Conservation (phyloP, 2,113 vertebrate species). For the Ctenomys sociabilis region DNA sequence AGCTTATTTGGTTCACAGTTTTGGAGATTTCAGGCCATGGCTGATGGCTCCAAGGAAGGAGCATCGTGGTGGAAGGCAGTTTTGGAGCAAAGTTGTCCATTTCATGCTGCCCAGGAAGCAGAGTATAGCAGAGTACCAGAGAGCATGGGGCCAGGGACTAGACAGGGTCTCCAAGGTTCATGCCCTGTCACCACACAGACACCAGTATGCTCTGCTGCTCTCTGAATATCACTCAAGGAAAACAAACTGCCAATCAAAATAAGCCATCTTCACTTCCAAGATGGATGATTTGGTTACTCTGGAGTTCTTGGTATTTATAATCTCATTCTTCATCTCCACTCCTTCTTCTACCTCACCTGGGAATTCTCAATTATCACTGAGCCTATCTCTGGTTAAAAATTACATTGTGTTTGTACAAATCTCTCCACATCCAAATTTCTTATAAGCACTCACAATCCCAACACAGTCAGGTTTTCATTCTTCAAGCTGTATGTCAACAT, state of each 20-base stretch:
- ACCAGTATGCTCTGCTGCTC: too few species aligned
- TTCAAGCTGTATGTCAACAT: neutral
- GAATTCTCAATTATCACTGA: neutral
- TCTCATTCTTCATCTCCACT: neutral
- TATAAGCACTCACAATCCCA: neutral
- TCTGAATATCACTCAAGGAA: neutral
- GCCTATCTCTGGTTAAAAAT: neutral
- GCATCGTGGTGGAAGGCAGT: neutral
- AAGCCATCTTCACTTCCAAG: too few species aligned
- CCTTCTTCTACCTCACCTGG: too few species aligned
- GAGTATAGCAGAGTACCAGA: neutral
- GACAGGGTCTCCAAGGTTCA: neutral
- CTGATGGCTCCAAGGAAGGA: neutral
- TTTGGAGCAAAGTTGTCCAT: neutral
- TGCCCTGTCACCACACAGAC: neutral
- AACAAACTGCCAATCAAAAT: neutral
- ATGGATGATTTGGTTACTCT: neutral
- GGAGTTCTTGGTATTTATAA: neutral
- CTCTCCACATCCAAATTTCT: neutral
- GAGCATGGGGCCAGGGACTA: neutral
- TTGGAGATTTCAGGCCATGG: neutral
- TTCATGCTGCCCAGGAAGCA: neutral
- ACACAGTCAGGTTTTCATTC: neutral
- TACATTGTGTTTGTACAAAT: neutral
- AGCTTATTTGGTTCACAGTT: neutral